Evolutionary conservation across 2,113 vertebrate species (phyloP), one percentile per base, ranked within the genome.

Genomic region (Brachyhypopomus gauderio): DNA sequence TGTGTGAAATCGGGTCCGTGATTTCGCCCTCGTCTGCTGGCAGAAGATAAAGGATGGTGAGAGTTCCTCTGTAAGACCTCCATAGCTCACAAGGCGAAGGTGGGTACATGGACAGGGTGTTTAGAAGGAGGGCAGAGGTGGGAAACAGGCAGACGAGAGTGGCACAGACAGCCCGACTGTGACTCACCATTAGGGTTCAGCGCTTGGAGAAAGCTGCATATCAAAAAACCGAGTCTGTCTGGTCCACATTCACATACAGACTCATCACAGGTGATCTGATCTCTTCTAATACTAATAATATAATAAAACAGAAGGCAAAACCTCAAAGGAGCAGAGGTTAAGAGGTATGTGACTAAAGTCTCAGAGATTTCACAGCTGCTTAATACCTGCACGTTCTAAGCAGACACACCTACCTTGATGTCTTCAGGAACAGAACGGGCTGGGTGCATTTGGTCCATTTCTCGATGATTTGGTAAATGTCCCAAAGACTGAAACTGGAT

Each of bases 1-100:
- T 79, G 71, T 82, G 62, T 80, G 36, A 84, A 86, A 85, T 84
- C 70, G 72, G 63, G 73, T 83, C 59, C 70, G 83, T 78, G 83
- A 84, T 85, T 83, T 70, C 38, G 73, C 63, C 23, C 58, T 12
- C 23, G 59, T 72, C 72, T 59, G 58, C 59, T 55, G 69, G 72
- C 66, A 36, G n/a, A 75, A 83, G 81, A 79, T 81, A 70, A 76
- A 81, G 30, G 74, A 23, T 78, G 79, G 74, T 84, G 34, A 60
- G 5, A 9, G 62, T 56, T 58, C 25, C 34, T 72, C 69, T 77
- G 77, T 72, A 75, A 71, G 48, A 76, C 41, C 38, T 62, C 22
- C 3, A 19, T 23, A 67, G 72, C 12, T 1, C 55, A 41, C 4
- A 16, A 63, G 30, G 60, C 4, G 20, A 63, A n/a, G 60, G 60